Evolutionary conservation across 2,113 vertebrate genomes (phyloP).

Genomic region (Lipophrys pholis): DNA sequence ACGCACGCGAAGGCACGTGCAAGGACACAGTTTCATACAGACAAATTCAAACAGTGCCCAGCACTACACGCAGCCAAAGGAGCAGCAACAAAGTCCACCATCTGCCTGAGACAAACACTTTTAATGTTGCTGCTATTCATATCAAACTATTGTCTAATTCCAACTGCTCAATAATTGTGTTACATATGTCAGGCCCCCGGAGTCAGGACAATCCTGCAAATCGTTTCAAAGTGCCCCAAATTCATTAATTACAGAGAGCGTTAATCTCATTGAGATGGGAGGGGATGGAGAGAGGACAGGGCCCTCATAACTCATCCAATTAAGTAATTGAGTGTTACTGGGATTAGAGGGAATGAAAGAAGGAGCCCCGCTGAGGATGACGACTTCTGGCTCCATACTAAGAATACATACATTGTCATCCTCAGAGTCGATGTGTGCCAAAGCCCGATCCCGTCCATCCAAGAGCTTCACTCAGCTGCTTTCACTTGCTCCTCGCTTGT

Average conservation of each 20-base stretch:
- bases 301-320: slow-evolving; percentile 79
- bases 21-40: slow-evolving; percentile 41
- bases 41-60: neutral
- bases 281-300: slow-evolving; percentile 62
- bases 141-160: slow-evolving; percentile 57
- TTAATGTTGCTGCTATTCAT: slow-evolving; percentile 42
- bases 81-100: slow-evolving; percentile 36
- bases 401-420: slow-evolving; percentile 9
- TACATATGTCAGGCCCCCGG: slow-evolving; percentile 63
- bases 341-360: slow-evolving; percentile 73
- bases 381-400: slow-evolving; percentile 21
- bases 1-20: slow-evolving; percentile 41
- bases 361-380: slow-evolving; percentile 52
- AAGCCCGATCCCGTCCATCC: slow-evolving; percentile 10
- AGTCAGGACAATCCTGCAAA: slow-evolving; percentile 52
- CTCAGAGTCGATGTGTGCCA: slow-evolving; percentile 19
- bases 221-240: slow-evolving; percentile 71
- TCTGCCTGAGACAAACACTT: slow-evolving; percentile 48
- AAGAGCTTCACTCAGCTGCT: slow-evolving; percentile 29
- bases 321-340: slow-evolving; percentile 78
- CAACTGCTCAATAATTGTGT: slow-evolving; percentile 64
- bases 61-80: neutral
- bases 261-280: slow-evolving; percentile 78
- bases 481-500: neutral
- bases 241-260: slow-evolving; percentile 76